phyloP scores from a whole-genome alignment of 2,797 vertebrate species.

The Tadarida brasiliensis region DNA sequence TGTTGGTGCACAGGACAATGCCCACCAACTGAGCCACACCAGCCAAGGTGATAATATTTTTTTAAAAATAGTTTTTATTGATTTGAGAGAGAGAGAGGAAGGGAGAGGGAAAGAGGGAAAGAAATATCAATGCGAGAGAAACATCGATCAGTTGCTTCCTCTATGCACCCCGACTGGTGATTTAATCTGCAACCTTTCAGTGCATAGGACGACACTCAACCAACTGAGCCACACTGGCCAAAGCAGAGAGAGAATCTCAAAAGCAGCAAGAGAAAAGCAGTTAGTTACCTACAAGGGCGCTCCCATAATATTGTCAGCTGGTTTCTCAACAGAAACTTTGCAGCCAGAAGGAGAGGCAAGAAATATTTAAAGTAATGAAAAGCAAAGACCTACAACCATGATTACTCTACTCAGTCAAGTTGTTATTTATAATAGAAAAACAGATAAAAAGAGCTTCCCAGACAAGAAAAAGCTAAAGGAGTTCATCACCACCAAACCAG shows the following conservation, averaged over 20 bases:
- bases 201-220: background rate
- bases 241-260: background rate
- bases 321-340: background rate
- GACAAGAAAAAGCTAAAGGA: background rate
- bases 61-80: too few relatives aligned
- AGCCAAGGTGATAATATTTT: background rate
- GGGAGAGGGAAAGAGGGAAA: too few relatives aligned
- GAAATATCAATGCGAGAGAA: too few relatives aligned
- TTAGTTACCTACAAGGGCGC: background rate
- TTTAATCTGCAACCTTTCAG: background rate
- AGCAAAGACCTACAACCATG: background rate
- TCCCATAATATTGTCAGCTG: background rate
- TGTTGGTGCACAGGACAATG: background rate
- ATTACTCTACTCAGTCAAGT: background rate
- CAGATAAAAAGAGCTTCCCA: background rate
- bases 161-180: too few relatives aligned
- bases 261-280: background rate
- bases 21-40: background rate
- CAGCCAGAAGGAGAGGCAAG: background rate
- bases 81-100: too few relatives aligned
- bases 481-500: background rate
- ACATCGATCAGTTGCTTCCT: too few relatives aligned
- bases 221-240: background rate
- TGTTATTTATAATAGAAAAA: background rate
- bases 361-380: background rate